These are phyloP conservation scores for Beris morrisii DNA, from an alignment of 2,888 invertebrate species.

Conservation along the genomic window DNA sequence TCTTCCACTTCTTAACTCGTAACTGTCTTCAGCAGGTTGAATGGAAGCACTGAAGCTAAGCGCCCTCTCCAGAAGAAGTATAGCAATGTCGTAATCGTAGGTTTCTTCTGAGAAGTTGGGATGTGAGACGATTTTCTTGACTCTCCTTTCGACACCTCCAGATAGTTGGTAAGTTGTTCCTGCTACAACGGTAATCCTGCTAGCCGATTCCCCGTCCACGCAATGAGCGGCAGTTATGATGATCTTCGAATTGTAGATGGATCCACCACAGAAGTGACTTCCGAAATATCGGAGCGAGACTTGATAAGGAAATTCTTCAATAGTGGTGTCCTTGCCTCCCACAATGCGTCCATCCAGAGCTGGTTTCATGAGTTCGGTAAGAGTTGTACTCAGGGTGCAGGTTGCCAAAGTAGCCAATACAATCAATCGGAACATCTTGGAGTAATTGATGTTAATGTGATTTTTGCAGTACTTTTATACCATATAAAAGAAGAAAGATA, in stretches of 20 bases:
- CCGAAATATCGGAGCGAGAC: slow-evolving; percentile 40
- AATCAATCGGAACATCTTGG: too few species aligned
- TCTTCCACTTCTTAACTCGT: slow-evolving; percentile 21
- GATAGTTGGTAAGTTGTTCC: slow-evolving; percentile 21
- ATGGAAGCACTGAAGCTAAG: slow-evolving; percentile 55
- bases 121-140: slow-evolving; percentile 20
- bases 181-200: slow-evolving; percentile 25
- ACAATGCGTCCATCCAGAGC: slow-evolving; percentile 39
- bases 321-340: slow-evolving; percentile 43
- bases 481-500: too few species aligned
- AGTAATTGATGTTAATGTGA: too few species aligned
- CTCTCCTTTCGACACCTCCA: neutral
- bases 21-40: slow-evolving; percentile 46
- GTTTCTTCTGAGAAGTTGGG: slow-evolving; percentile 21
- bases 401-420: too few species aligned
- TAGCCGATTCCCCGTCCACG: slow-evolving; percentile 13
- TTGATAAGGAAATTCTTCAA: slow-evolving; percentile 46
- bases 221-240: slow-evolving; percentile 45
- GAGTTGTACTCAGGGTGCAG: too few species aligned
- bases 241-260: slow-evolving; percentile 42
- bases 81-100: slow-evolving; percentile 45
- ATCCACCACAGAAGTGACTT: slow-evolving; percentile 40
- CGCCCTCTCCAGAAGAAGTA: slow-evolving; percentile 57
- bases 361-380: too few species aligned
- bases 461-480: too few species aligned